Evolutionary conservation across 1,140 invertebrate species (phyloP), one percentile per base, ranked within the genome.

Genomic region (Oryzaephilus surinamensis): DNA sequence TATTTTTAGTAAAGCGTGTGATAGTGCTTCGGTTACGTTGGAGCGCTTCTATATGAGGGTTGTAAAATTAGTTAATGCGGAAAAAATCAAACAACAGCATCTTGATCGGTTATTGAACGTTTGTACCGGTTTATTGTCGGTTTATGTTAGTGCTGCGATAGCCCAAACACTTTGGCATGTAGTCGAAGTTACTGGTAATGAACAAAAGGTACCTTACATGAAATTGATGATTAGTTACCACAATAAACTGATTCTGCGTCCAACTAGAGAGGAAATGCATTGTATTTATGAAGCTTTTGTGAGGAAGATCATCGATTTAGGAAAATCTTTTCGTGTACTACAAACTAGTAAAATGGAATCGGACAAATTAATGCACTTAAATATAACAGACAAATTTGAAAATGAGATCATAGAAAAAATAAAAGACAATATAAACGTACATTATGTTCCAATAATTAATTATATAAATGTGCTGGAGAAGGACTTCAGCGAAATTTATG

Each of bases 121-220:
- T 21, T 48, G 64, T 6, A 61, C 65, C 8, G 65, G 62, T 21
- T 38, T 74, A 0, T 52, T 75, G 12, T 62, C 63, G 14, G 56
- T 69, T n/a, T 65, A 73, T 57, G 61, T 77, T 6, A 65, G 66
- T 13, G 56, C 63, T 32, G 42, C 64, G 13, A 64, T 73, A 26
- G 64, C 66, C 20, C 54, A 64, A 3, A 74, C 69, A 2, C 65
- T 76, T 4, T 53, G 69, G n/a, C 58, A 74, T 39, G 50, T 76
- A 12, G 51, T 72, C 4, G 50, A 60, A 2, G 46, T 71, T 3
- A 65, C 73, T 19, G 46, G 46, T 1, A 50, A 67, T 27, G 45
- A 49, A 3, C 38, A 55, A 1, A 51, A 48, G 2, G 62, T 73
- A 14, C 75, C 75, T 3, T 61, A 65, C 38, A 51, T 77, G 4